Evolutionary conservation across 2,113 vertebrate species (phyloP), one percentile per base, ranked within the genome.

Genomic region (Syngnathus typhle): DNA sequence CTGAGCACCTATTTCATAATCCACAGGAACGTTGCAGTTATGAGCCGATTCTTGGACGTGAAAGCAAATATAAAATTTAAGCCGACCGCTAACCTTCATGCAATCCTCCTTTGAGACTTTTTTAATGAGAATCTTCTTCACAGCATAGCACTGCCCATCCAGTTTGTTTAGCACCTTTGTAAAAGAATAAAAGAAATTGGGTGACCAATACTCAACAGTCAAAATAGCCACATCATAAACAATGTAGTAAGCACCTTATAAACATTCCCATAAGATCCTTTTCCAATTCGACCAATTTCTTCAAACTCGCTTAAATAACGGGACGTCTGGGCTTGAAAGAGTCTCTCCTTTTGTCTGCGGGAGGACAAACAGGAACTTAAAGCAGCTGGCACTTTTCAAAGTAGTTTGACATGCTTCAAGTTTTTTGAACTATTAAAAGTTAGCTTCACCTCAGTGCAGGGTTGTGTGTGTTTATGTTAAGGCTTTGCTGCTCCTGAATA

Each of bases 101-200:
- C 95, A 99, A 81, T 95, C 95, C 41, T 92, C 91, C 85, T 92
- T 93, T 46, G 94, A 94, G 70, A 95, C 93, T 66, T 94, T 93
- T 84, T 92, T 98, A 74, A 99, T 98, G 23, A 93, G 92, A 75
- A 99, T 96, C 88, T 98, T 99, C 86, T 99, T 99, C 81, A 99
- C 90, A 23, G 97, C 97, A 69, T 99, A 99, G 78, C 85, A 83
- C 71, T 99, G 96, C 37, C 95, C 94, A 85, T 99, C 97, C 67
- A 99, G 85, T 85, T 98, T 99, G 86, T 99, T 99, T 75, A 85
- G 89, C 69, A 98, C 97, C 97, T 98, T 77, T 7, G 10, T 56
- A 7, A 64, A 10, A 69, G 0, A 32, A 69, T 18, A 55, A 43
- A 3, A 73, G 4, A 21, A 23, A 1, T 27, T 52, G 43, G 11